Evolutionary conservation across 2,888 invertebrate species (phyloP), one percentile per base, ranked within the genome.

Genomic region (Pterobdella sp.): DNA sequence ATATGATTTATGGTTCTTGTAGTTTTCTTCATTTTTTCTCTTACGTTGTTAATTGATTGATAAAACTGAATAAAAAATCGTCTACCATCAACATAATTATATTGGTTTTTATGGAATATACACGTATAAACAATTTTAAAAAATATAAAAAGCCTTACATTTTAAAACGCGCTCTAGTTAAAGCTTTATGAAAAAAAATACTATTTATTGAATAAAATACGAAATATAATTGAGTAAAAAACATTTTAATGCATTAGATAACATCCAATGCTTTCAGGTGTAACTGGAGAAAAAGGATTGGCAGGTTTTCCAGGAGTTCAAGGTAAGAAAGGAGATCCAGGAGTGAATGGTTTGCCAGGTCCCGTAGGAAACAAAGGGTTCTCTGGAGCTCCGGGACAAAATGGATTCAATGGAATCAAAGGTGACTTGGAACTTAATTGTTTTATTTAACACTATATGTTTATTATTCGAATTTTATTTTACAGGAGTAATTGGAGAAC

Each of bases 401-500:
- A 81, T 77, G 81, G 80, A 52, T 68, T 78, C 34, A 76, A 76
- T 26, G 81, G 81, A 66, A 87, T 88, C 74, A 91, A 90, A 88
- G 92, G 60, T 56, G 60, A 3, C n/a, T 56, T 91, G 84, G 85
- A 26, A 34, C 22, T 22, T 7, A 42, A 14, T 22, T 7, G 22
- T 42, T 42, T 42, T 42, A 14, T 14, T 14, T 42, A 42, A 42
- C 49, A n/a, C n/a, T n/a, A n/a, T n/a, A n/a, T n/a, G n/a, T n/a
- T n/a, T n/a, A n/a, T 42, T 42, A 42, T 42, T 42, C 18, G 18
- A 42, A 42, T 14, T 14, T 14, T 18, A 14, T 14, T 42, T n/a
- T 56, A 26, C 60, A 68, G 78, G 78, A 69, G n/a, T 70, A 3
- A 73, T 71, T 65, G 82, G 82, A 74, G 76, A 76, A n/a, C 79